Evolutionary conservation across 2,888 invertebrate species (phyloP), one percentile per base, ranked within the genome.

Genomic region (Epinotia nisella): DNA sequence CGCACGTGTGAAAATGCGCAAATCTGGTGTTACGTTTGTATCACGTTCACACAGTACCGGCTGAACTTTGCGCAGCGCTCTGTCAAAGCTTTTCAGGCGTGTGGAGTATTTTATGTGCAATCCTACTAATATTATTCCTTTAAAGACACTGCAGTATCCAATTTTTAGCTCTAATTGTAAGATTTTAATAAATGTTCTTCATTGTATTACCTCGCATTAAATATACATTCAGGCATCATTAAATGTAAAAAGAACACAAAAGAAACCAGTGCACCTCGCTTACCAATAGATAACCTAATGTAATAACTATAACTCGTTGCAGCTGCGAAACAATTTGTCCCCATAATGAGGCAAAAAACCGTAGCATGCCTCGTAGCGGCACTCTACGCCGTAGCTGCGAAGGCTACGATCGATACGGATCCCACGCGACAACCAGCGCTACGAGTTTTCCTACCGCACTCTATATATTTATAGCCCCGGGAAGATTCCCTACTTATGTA

Each of bases 401-500:
- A 70, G 82, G 87, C 81, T 85, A 86, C 92, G 92, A 92, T 93
- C 93, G 88, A 93, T 93, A 91, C 83, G 79, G 81, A 80, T 79
- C 82, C 87, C 84, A 85, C 90, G 90, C 91, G 91, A 92, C 92
- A 92, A 84, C 85, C 83, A 84, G 80, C 83, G 87, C 86, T 88
- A 87, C 86, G 85, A 83, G 83, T 84, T 88, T 90, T 89, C 88
- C 84, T 81, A 82, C 81, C 78, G 78, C 81, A 76, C 77, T 76
- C 78, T 78, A 78, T 76, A 77, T 77, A 77, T 79, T 76, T 81
- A 80, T 78, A 76, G 77, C 76, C 75, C 51, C 69, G n/a, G 72
- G 76, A 68, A 74, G 73, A 58, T 69, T 75, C 62, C 29, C 61
- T 73, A 72, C 56, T 62, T 72, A 61, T 49, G 49, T 59, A 73